These are phyloP conservation scores for Protobothrops flavoviridis DNA, from an alignment of 2,113 vertebrate species.

Conservation along the genomic window DNA sequence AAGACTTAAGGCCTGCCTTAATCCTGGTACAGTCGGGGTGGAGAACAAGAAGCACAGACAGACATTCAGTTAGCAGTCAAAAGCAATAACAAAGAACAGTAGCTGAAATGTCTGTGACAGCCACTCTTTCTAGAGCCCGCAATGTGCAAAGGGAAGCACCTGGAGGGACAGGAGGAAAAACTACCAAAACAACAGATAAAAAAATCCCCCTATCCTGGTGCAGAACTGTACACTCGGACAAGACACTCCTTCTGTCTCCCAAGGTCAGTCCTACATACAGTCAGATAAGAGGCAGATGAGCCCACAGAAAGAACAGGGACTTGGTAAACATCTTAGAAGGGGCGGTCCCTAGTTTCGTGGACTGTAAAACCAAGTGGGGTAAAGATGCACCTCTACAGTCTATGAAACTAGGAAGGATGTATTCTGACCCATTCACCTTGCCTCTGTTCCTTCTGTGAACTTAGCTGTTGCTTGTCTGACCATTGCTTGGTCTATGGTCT, in stretches of 20 bases:
- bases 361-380: no score
- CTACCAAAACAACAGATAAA: not conserved
- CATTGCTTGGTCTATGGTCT: not conserved
- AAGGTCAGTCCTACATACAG: no score
- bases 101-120: not conserved
- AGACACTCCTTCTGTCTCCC: no score
- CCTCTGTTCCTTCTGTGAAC: not conserved
- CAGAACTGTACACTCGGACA: not conserved
- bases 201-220: not conserved
- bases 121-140: no score
- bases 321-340: no score
- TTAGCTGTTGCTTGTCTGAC: not conserved
- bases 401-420: not conserved
- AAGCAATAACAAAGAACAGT: not conserved
- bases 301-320: no score
- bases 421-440: not conserved
- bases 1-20: not conserved
- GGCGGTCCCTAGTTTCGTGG: no score
- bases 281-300: no score
- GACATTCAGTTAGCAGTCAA: not conserved
- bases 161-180: not conserved
- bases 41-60: not conserved
- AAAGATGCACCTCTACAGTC: not conserved
- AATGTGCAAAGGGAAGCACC: not conserved
- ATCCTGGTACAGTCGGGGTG: not conserved